phyloP scores from a whole-genome alignment of 2,888 invertebrate species.

The Ophioninae sp. region DNA sequence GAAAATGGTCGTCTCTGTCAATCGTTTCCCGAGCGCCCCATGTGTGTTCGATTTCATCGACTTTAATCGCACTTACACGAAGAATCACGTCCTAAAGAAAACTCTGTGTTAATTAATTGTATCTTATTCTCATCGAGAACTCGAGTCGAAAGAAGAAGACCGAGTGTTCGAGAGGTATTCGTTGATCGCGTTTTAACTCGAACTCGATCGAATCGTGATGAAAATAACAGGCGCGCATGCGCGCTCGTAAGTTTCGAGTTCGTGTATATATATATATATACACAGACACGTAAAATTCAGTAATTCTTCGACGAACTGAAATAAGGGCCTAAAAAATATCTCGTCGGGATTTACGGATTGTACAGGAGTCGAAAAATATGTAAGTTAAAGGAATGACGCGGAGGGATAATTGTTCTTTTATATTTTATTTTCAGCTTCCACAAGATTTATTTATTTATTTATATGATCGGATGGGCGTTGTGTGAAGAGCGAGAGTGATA shows the following conservation, averaged over 20 bases:
- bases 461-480: conserved; percentile 57
- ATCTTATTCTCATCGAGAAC: conserved; percentile 3
- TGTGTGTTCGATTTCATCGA: conserved; percentile 51
- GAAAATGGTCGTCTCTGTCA: conserved; percentile 32
- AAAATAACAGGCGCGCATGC: not conserved
- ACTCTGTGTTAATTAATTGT: conserved; percentile 27
- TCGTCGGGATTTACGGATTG: conserved; percentile 42
- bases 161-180: not conserved
- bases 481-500: not conserved
- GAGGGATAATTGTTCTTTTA: not conserved
- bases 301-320: conserved; percentile 49
- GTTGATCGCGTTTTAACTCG: not conserved
- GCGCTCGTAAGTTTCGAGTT: not conserved
- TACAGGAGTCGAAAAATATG: conserved; percentile 28
- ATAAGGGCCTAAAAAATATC: conserved; percentile 45
- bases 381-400: conserved; percentile 30
- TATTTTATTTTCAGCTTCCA: conserved; percentile 49
- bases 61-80: conserved; percentile 20
- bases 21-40: conserved; percentile 52
- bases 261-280: conserved; percentile 11
- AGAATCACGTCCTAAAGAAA: conserved; percentile 42
- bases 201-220: not conserved
- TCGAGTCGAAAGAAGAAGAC: not conserved
- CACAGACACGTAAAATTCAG: conserved; percentile 26
- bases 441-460: conserved; percentile 65